Base-by-base conservation (phyloP, 2,888 invertebrate genomes). In the Flexamia atlantica region DNA sequence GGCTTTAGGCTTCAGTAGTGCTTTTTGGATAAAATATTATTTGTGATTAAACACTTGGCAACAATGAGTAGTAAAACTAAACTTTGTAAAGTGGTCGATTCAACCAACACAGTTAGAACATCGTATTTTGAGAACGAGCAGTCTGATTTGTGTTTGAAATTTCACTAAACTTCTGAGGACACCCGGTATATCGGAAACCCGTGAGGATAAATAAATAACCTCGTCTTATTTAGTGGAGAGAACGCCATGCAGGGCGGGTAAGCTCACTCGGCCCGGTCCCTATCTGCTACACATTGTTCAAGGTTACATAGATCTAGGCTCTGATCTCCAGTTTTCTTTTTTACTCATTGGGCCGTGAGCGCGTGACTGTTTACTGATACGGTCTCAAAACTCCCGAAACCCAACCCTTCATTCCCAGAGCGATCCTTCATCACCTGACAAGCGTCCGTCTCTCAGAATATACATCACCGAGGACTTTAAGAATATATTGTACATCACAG, bases 331-430 rank as follows among this genome's bases (percentile, higher is more conserved):
- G 20, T 79, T 46, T 79, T 57, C 30, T 79, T 76, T 57, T 79
- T 79, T 79, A 79, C 79, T 79, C 79, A 79, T 79, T 53, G 50
- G 76, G 46, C 76, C 76, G 74, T 20, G 76, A 57, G 79, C 53
- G 79, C 79, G 79, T 79, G 79, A 79, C 79, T 57, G 53, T 79
- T 79, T 36, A 57, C 32, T 57, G 79, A 79, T 79, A 79, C 53
- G 79, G 79, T 79, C 79, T 79, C 25, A 32, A 72, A 79, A 76
- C 74, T 76, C 74, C 79, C 50, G 79, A 79, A 79, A 79, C 79
- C 79, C 32, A 79, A 79, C 79, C 79, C 46, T 46, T 28, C 76
- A 76, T 76, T 76, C 76, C 40, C 46, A 46, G 76, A 46, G 72
- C 42, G 14, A 76, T 76, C 46, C 76, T 25, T 76, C 76, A 50